phyloP scores from a whole-genome alignment of 1,140 invertebrate species.

The Hestina assimilis region DNA sequence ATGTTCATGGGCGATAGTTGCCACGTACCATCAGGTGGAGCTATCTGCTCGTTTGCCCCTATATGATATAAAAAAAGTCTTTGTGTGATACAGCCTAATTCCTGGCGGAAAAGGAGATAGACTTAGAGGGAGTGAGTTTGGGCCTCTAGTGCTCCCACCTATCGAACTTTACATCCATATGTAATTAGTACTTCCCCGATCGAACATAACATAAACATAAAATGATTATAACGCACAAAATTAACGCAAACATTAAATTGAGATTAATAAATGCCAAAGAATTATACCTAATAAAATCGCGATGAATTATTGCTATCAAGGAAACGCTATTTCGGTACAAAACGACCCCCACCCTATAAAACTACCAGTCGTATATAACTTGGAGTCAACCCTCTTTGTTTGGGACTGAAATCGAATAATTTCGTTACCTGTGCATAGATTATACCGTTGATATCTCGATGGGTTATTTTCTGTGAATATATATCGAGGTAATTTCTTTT shows the following conservation, averaged over 20 bases:
- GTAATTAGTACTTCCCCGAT: too few species aligned
- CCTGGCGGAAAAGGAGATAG: too few species aligned
- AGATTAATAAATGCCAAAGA: constrained; percentile 34
- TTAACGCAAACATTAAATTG: constrained; percentile 2
- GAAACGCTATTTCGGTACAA: constrained; percentile 42
- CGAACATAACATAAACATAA: too few species aligned
- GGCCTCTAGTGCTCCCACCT: too few species aligned
- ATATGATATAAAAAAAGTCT: too few species aligned
- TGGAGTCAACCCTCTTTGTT: constrained; percentile 42
- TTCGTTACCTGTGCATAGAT: constrained; percentile 43
- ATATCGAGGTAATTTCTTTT: neutral
- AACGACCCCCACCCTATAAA: constrained; percentile 48
- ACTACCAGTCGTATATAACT: constrained; percentile 60
- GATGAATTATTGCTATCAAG: constrained; percentile 57
- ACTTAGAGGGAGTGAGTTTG: too few species aligned
- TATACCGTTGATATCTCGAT: neutral
- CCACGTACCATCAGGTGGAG: too few species aligned
- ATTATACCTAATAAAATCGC: constrained; percentile 58
- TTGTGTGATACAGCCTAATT: too few species aligned
- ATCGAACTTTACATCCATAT: too few species aligned
- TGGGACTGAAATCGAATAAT: constrained; percentile 35
- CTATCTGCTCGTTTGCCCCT: too few species aligned
- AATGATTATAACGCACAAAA: too few species aligned
- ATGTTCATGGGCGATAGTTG: too few species aligned
- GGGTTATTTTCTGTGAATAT: neutral